These are phyloP conservation scores for Morphnarchus princeps DNA, from an alignment of 2,113 vertebrate species.

Conservation along the genomic window DNA sequence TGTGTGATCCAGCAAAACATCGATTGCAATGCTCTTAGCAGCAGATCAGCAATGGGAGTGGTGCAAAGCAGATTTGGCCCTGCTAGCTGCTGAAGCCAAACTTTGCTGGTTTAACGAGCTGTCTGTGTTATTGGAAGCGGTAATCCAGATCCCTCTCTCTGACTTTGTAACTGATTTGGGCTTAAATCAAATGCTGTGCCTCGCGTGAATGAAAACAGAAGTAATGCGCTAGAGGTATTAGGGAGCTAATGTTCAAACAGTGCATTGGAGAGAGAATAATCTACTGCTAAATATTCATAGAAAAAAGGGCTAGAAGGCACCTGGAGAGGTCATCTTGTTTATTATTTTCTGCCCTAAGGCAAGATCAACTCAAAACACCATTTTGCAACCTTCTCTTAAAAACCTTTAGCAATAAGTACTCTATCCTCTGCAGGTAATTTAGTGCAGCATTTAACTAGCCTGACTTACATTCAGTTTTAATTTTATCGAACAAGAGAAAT, in stretches of 20 bases:
- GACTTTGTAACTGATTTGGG: neutral
- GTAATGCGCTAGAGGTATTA: neutral
- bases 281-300: neutral
- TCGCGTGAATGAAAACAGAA: neutral
- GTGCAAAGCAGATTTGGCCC: neutral
- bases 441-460: neutral
- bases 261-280: neutral
- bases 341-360: neutral
- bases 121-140: neutral
- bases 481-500: neutral
- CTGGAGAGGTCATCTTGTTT: neutral
- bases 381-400: neutral
- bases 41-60: neutral
- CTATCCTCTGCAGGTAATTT: accelerated
- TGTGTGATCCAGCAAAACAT: neutral
- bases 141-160: neutral
- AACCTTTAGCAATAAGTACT: neutral
- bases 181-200: neutral
- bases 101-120: too few species aligned
- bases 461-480: neutral
- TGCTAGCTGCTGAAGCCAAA: neutral
- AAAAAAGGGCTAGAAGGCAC: neutral
- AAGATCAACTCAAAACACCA: neutral
- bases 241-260: neutral
- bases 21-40: neutral